Evolutionary conservation across 2,888 invertebrate species (phyloP).

Genomic region (Oscheius sp.): DNA sequence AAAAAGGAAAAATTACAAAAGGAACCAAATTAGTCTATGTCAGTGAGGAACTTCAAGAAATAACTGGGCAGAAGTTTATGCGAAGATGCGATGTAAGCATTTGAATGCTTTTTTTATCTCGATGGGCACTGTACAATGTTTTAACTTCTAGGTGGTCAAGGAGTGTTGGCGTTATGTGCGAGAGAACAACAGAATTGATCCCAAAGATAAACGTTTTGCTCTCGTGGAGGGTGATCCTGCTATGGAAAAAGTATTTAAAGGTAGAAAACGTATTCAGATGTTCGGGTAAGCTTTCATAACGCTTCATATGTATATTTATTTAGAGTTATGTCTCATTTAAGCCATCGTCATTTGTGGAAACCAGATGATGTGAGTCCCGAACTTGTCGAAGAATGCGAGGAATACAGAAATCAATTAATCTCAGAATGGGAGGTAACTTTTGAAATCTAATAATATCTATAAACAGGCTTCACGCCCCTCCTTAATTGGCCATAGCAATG

Average conservation of each 20-base stretch:
- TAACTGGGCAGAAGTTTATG: constrained; percentile 45
- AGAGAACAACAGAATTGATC: constrained; percentile 61
- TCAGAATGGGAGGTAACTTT: constrained; percentile 38
- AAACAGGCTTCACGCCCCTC: not conserved
- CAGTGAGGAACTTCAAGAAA: constrained; percentile 42
- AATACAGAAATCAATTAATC: constrained; percentile 40
- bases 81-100: constrained; percentile 50
- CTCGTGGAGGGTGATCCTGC: constrained; percentile 38
- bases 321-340: constrained; percentile 16
- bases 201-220: constrained; percentile 57
- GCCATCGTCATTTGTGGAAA: constrained; percentile 48
- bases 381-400: constrained; percentile 40
- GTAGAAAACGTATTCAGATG: constrained; percentile 42
- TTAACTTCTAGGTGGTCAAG: constrained; percentile 56
- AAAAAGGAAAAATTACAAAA: constrained; percentile 42
- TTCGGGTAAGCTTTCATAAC: constrained; percentile 39
- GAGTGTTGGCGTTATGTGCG: constrained; percentile 64
- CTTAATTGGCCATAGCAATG: not conserved
- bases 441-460: not conserved
- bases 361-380: constrained; percentile 45
- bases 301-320: not conserved
- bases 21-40: constrained; percentile 47
- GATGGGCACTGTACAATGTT: not conserved
- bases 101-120: constrained; percentile 1
- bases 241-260: constrained; percentile 44